These are phyloP conservation scores for Etheostoma spectabile DNA, from an alignment of 2,113 vertebrate genomes.

Conservation along the genomic window DNA sequence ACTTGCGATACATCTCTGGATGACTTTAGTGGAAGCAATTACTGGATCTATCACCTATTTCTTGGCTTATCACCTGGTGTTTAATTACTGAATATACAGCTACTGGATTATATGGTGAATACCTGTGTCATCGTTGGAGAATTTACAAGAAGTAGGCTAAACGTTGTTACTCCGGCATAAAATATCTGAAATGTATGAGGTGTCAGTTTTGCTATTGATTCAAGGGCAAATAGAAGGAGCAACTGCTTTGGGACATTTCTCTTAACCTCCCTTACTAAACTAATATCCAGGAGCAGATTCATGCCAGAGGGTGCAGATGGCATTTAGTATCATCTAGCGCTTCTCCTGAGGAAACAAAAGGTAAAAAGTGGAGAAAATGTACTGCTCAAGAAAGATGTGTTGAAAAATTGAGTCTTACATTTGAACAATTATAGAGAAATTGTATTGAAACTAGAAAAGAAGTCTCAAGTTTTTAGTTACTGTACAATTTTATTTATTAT, in stretches of 20 bases:
- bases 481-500: neutral
- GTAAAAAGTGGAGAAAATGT: conserved; percentile 10
- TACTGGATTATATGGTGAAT: conserved; percentile 34
- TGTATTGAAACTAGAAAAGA: neutral
- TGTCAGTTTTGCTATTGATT: conserved; percentile 23
- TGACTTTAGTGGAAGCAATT: conserved; percentile 16
- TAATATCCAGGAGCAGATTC: conserved; percentile 33
- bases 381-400: neutral
- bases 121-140: conserved; percentile 25
- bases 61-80: conserved; percentile 49
- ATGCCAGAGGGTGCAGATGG: conserved; percentile 40
- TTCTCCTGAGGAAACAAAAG: conserved; percentile 48
- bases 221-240: neutral
- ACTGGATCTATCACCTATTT: conserved; percentile 37
- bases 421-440: no score
- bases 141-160: conserved; percentile 22
- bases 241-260: conserved; percentile 16
- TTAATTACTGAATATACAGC: conserved; percentile 11
- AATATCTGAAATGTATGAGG: neutral
- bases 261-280: neutral
- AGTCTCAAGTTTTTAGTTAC: neutral
- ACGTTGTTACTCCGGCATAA: neutral
- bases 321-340: conserved; percentile 9
- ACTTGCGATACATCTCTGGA: conserved; percentile 40
- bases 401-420: neutral